A percentile compares a stretch with the other conserved stretches of the same genome.
These are phyloP conservation scores for Meriones psammophilus DNA, from an alignment of 2,797 vertebrate species.

Conservation along the genomic window DNA sequence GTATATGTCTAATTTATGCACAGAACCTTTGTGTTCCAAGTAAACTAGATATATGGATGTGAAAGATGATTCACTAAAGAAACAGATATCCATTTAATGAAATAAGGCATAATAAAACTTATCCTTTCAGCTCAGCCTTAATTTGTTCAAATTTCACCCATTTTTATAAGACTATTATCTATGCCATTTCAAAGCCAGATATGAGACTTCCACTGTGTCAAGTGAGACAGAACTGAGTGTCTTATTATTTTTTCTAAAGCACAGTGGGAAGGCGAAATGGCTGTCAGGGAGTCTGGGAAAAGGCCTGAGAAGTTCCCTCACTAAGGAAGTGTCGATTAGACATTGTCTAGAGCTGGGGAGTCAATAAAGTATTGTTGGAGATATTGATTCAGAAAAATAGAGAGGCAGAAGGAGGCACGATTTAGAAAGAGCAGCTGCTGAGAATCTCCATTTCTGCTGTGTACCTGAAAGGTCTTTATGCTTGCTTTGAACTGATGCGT, in stretches of 20 bases:
- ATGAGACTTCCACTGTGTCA: neutral
- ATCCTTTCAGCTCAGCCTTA: slow-evolving; percentile 38
- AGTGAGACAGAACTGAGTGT: neutral
- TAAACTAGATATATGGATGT: slow-evolving; percentile 19
- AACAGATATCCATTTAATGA: slow-evolving; percentile 49
- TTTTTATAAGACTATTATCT: neutral
- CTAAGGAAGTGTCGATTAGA: neutral
- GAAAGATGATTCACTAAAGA: slow-evolving; percentile 36
- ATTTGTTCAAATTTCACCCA: slow-evolving; percentile 45
- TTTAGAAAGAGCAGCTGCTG: slow-evolving; percentile 22
- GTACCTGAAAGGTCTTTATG: neutral
- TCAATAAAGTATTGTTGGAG: neutral
- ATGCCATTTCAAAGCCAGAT: slow-evolving; percentile 44
- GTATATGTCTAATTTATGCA: neutral
- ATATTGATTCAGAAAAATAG: neutral
- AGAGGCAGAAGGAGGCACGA: neutral
- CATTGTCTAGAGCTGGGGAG: neutral
- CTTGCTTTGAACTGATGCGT: slow-evolving; percentile 36
- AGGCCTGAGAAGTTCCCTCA: neutral
- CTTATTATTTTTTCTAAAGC: slow-evolving; percentile 10
- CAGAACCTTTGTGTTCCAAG: neutral
- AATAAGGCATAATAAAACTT: slow-evolving; percentile 38
- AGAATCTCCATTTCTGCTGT: neutral
- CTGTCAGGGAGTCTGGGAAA: slow-evolving; percentile 4
- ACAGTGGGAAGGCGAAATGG: neutral